Evolutionary conservation across 2,797 vertebrate species (phyloP), one percentile per base, ranked within the genome.

Genomic region (Poeciliopsis turneri): DNA sequence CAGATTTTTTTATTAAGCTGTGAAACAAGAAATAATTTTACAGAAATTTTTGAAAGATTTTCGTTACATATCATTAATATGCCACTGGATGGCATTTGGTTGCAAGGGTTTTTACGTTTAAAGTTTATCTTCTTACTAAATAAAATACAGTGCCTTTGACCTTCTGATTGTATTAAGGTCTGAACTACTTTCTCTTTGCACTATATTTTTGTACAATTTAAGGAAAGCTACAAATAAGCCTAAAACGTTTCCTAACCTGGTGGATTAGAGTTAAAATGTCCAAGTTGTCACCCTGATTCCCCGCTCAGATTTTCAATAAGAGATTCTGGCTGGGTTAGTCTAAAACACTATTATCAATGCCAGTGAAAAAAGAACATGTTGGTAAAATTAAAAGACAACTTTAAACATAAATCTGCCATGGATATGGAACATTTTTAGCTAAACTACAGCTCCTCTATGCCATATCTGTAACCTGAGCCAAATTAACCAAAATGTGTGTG

Each of bases 391-490:
- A 61, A 33, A 61, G 59, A 39, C 6, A 10, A 23, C 8, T 39
- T 36, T 20, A 66, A 66, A 12, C 61, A 1, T 39, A 66, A 46
- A 18, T 46, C 43, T 45, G n/a, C 18, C 25, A 45, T 7, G 68
- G 5, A 2, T 68, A 45, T n/a, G 25, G 46, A 28, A 28, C n/a
- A 28, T 71, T 71, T 28, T 28, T 13, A 28, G 41, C 11, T 47
- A 23, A 5, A 11, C 47, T 28, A 9, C 47, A 28, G 36, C 18
- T n/a, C 51, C 5, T 71, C 1, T 1, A 70, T 12, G 74, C 46
- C 66, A 13, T 11, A 36, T 82, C 18, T 83, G 46, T 79, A 82
- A 81, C 4, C 77, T 86, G 84, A 89, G 77, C 79, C 79, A 79
- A 11, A 55, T 72, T 9, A 72, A 75, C 41, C 55, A 39, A 75